phyloP scores from a whole-genome alignment of 2,797 vertebrate genomes.

The Aldrovandia affinis region DNA sequence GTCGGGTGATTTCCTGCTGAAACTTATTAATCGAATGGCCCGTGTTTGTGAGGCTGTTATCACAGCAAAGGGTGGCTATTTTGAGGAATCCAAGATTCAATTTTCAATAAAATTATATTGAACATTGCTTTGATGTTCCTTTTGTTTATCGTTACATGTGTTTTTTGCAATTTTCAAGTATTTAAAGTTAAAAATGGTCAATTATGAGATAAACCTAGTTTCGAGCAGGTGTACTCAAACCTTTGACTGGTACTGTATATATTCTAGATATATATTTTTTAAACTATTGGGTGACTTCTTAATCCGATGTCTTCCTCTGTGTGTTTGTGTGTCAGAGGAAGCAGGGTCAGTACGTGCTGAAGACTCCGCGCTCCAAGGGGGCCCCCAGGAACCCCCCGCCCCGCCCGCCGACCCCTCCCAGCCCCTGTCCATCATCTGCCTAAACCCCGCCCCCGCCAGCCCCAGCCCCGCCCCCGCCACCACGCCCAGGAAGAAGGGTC shows the following conservation, averaged over 20 bases:
- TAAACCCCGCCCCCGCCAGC: constrained; percentile 46
- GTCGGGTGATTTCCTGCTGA: too few species aligned
- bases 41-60: too few species aligned
- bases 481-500: constrained; percentile 20
- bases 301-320: neutral
- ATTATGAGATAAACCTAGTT: too few species aligned
- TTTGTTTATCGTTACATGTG: too few species aligned
- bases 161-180: too few species aligned
- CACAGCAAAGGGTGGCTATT: too few species aligned
- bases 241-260: too few species aligned
- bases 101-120: too few species aligned
- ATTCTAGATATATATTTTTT: neutral
- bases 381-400: constrained; percentile 36
- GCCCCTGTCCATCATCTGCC: constrained; percentile 56
- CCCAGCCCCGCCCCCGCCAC: constrained; percentile 38
- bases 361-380: constrained; percentile 65
- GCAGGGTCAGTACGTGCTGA: constrained; percentile 74
- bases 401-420: constrained; percentile 46
- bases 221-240: too few species aligned
- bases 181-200: neutral
- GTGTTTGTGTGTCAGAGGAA: constrained; percentile 70
- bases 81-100: too few species aligned
- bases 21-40: too few species aligned
- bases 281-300: neutral
- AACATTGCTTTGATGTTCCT: too few species aligned